Evolutionary conservation across 2,113 vertebrate species (phyloP).

Genomic region (Buteo buteo): DNA sequence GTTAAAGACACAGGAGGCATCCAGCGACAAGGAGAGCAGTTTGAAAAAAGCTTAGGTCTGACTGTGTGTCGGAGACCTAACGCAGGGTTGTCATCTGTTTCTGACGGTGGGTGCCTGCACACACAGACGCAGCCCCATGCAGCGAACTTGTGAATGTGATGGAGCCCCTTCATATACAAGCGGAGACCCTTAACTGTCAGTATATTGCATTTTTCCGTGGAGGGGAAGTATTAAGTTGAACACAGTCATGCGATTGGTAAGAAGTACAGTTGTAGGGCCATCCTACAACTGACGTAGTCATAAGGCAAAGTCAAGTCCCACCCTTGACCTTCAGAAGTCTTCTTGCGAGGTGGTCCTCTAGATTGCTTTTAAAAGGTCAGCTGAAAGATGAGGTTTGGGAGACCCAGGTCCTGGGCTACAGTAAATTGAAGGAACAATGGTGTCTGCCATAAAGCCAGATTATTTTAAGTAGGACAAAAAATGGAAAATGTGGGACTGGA

Average conservation of each 20-base stretch:
- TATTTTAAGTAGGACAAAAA: neutral
- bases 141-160: neutral
- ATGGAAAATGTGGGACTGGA: neutral
- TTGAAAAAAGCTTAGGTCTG: accelerated
- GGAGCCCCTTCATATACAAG: accelerated
- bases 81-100: accelerated
- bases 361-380: neutral
- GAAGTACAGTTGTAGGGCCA: neutral
- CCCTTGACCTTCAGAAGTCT: neutral
- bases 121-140: accelerated
- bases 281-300: neutral
- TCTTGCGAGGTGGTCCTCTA: neutral
- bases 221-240: neutral
- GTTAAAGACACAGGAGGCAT: neutral
- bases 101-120: accelerated
- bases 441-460: neutral
- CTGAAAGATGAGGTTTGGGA: neutral
- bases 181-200: accelerated
- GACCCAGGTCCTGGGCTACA: neutral
- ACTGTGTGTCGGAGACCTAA: neutral
- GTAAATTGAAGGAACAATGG: neutral
- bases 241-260: neutral
- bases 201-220: accelerated
- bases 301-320: neutral
- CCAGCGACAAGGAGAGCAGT: neutral